Base-by-base conservation (phyloP, 2,888 invertebrate genomes). In the Cheiracanthium punctorium region DNA sequence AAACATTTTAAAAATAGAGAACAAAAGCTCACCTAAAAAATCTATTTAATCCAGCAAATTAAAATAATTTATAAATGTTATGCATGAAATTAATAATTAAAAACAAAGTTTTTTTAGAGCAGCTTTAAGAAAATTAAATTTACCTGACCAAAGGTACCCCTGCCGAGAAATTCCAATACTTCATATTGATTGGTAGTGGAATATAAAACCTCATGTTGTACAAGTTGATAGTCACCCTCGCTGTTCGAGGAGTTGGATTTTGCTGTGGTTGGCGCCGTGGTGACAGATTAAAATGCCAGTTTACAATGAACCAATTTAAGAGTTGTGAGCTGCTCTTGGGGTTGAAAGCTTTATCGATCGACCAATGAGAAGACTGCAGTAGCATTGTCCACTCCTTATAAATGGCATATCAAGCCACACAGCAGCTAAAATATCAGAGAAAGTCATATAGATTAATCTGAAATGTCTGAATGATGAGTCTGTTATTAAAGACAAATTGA, bases 161-260 rank as follows among this genome's bases (percentile, higher is more conserved):
- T 95, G 90, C 99, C 99, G 91, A 99, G 95, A 93, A 99, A 99
- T 93, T 99, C 99, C 92, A 99, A 94, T 91, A 99, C 99, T 94
- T 98, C 95, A 92, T 95, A 98, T 93, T 98, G 96, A 89, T 91
- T 91, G 91, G 97, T 97, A 91, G 97, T 97, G 90, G 98, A 98
- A 93, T 97, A 98, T 91, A 99, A 95, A 90, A 98, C 93, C 94
- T 99, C 98, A 93, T 99, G 98, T 93, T 99, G 98, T 90, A 98
- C 98, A 92, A 99, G 94, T 93, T 98, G 97, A 93, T 98, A 99
- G 94, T 99, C 98, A 89, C 98, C 98, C 93, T 99, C 98, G 91
- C 95, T 95, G 90, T 96, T 95, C 91, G 95, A 95, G 92, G 95
- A 95, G 91, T 95, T 95, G 92, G 95, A 37, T 94, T 94, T 89